phyloP scores from a whole-genome alignment of 1,140 invertebrate genomes.

The Homalodisca vitripennis region DNA sequence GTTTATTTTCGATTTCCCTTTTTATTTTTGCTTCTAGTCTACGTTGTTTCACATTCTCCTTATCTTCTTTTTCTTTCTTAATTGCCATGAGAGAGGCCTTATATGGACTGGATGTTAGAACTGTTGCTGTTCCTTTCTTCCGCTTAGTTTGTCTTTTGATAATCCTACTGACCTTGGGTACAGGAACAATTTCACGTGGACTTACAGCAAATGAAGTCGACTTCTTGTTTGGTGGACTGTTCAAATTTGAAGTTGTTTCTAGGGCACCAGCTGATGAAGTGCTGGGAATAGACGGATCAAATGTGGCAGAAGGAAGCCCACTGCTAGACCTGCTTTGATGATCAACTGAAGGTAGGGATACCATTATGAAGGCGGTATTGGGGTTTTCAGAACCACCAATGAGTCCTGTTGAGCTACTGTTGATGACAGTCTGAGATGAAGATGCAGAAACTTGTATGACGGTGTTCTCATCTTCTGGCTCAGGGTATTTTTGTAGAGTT shows the following conservation, averaged over 20 bases:
- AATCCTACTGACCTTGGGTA: conserved; percentile 34
- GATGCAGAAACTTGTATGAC: neutral
- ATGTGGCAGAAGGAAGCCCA: neutral
- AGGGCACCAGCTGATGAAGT: neutral
- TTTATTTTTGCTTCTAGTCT: neutral
- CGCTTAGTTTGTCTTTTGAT: conserved; percentile 33
- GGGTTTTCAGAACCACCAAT: neutral
- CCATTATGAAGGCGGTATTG: neutral
- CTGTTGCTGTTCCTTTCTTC: conserved; percentile 20
- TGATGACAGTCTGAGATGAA: neutral
- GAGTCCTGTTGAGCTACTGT: neutral
- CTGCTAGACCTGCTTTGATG: neutral
- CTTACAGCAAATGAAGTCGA: conserved; percentile 11
- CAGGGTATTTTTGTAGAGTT: conserved; percentile 40
- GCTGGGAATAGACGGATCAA: neutral
- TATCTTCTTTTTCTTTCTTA: conserved; percentile 9
- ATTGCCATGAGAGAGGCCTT: conserved; percentile 3
- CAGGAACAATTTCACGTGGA: conserved; percentile 26
- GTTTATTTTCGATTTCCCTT: neutral
- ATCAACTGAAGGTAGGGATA: neutral
- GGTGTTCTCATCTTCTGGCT: neutral
- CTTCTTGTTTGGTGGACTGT: neutral
- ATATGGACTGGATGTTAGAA: conserved; percentile 15
- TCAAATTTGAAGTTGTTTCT: neutral
- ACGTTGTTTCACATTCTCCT: neutral